Conservation (phyloP, 2,888 invertebrate species). For the Meghimatium bilineatum region DNA sequence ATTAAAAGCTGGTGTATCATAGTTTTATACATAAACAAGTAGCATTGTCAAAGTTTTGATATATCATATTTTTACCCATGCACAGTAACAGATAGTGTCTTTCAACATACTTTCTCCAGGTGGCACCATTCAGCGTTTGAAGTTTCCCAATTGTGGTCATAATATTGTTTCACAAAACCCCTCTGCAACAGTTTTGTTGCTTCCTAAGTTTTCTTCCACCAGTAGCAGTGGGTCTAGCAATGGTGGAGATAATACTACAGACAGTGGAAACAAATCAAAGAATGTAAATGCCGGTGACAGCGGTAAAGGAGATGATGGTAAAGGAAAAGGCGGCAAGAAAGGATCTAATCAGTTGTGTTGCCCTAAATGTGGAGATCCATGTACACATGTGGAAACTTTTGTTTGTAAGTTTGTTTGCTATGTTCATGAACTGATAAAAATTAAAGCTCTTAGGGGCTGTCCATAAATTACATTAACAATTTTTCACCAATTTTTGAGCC, state of each 20-base stretch:
- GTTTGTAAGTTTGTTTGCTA: conserved; percentile 83
- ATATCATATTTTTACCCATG: too few species aligned
- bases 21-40: too few species aligned
- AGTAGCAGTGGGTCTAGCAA: conserved; percentile 39
- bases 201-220: conserved; percentile 4
- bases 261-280: conserved; percentile 25
- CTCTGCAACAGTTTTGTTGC: not conserved
- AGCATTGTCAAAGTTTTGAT: too few species aligned
- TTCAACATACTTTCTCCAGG: not conserved
- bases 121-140: conserved; percentile 11
- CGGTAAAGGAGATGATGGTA: conserved; percentile 42
- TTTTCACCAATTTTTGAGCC: too few species aligned
- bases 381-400: conserved; percentile 97
- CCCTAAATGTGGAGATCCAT: conserved; percentile 97
- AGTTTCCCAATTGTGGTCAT: not conserved
- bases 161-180: not conserved
- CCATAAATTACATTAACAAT: too few species aligned
- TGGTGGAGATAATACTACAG: conserved; percentile 45
- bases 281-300: conserved; percentile 1
- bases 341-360: conserved; percentile 81
- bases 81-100: not conserved
- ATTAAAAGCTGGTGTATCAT: too few species aligned
- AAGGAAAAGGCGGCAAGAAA: conserved; percentile 59
- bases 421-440: too few species aligned
- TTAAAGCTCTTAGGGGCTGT: too few species aligned